Percentiles rank a stretch among this genome's conserved stretches.
Conservation (phyloP, 1,140 invertebrate species). For the Wiebesia pumilae region DNA sequence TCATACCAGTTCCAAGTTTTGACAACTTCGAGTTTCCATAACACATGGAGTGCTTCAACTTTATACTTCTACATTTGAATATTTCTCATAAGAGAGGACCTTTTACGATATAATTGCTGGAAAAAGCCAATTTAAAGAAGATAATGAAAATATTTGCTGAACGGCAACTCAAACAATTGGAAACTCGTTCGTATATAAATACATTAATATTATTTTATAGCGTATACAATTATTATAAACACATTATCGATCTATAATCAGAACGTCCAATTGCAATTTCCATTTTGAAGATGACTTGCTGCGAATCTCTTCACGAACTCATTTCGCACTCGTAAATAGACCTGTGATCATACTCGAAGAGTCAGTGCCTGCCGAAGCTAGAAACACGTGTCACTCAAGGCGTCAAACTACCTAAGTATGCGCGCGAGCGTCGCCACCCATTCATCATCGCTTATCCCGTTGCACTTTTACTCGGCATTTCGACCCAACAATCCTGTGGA, state of each 20-base stretch:
- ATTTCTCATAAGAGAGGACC: background rate
- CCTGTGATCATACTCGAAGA: background rate
- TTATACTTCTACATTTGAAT: background rate
- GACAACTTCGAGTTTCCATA: background rate
- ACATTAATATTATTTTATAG: too few species aligned
- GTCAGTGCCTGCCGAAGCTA: slow-evolving; percentile 1
- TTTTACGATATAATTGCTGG: background rate
- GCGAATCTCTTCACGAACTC: background rate
- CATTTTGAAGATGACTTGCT: background rate
- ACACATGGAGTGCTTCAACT: background rate
- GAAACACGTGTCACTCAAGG: background rate
- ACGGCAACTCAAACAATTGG: background rate
- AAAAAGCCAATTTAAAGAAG: background rate
- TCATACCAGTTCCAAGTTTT: background rate
- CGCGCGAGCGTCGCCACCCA: background rate
- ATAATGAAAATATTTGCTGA: background rate
- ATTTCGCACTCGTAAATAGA: background rate
- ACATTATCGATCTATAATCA: too few species aligned
- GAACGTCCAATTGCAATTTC: slow-evolving; percentile 11
- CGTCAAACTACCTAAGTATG: background rate
- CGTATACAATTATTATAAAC: too few species aligned
- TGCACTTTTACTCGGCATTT: background rate
- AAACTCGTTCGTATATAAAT: too few species aligned
- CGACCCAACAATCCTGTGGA: too few species aligned
- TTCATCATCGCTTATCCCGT: slow-evolving; percentile 30